Conservation (phyloP, 2,113 vertebrate genomes). For the Coptodon rendalli region DNA sequence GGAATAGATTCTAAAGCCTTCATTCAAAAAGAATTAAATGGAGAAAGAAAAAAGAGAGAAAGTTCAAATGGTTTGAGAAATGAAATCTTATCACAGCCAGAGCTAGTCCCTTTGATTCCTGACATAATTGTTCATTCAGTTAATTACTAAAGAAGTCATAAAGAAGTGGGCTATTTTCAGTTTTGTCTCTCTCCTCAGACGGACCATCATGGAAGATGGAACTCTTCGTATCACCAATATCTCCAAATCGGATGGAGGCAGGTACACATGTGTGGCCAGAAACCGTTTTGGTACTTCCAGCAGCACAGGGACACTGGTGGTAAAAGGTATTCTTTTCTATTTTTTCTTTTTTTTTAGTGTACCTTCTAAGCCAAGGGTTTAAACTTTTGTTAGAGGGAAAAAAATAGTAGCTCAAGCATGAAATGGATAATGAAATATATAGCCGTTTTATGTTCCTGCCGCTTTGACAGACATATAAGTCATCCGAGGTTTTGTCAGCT, state of each 20-base stretch:
- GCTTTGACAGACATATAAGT: slow-evolving; percentile 74
- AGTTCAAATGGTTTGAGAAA: background rate
- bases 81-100: background rate
- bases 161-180: background rate
- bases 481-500: slow-evolving; percentile 70
- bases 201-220: slow-evolving; percentile 71
- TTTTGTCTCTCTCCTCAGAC: slow-evolving; percentile 36
- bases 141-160: background rate
- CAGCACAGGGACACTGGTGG: slow-evolving; percentile 73
- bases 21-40: slow-evolving; percentile 6
- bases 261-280: slow-evolving; percentile 78
- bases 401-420: slow-evolving; percentile 67
- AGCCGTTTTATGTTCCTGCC: slow-evolving; percentile 68
- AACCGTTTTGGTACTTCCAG: slow-evolving; percentile 81
- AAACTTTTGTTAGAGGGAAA: slow-evolving; percentile 44
- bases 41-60: background rate
- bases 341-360: background rate
- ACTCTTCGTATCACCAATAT: slow-evolving; percentile 80
- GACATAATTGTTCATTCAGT: background rate
- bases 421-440: slow-evolving; percentile 79
- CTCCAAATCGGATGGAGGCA: slow-evolving; percentile 73
- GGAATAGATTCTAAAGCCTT: slow-evolving; percentile 24
- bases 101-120: background rate
- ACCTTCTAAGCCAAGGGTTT: slow-evolving; percentile 31
- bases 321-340: slow-evolving; percentile 78